Evolutionary conservation across 2,888 invertebrate species (phyloP), one percentile per base, ranked within the genome.

Genomic region (Clistopyga incitator): DNA sequence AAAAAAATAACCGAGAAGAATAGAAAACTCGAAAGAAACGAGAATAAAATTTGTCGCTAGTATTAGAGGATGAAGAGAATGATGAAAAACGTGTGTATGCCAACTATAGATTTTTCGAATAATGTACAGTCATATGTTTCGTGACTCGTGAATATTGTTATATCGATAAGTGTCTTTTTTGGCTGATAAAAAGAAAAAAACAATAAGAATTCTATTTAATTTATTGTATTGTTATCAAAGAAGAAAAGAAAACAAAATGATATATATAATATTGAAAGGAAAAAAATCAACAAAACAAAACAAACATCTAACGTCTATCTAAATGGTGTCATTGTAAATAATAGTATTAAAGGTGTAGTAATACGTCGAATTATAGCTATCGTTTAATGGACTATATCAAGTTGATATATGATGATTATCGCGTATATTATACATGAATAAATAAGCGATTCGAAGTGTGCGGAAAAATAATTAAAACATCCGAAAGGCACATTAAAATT

Each of bases 311-410:
- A 88, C 86, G 87, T 91, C 86, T 90, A 88, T 88, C 88, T 88
- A 87, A 90, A 90, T 89, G 89, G 89, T 92, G 91, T 92, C 90
- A 90, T 91, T 92, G 92, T 93, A 92, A 88, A 92, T 92, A 93
- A 91, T 92, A 92, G 83, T 84, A 86, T 84, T 86, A 83, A 82
- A 78, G 56, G 72, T 71, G 74, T 79, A 84, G 81, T 76, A 81
- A 78, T 82, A 72, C 83, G 79, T 67, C 68, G 72, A 81, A 76
- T 77, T 81, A 74, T 81, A 81, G 65, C 64, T 84, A 76, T 56
- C 74, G 76, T 82, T 74, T 78, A 85, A 75, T 25, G 80, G 56
- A 82, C 65, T 84, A 65, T 74, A 75, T 70, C 71, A 68, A 76
- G 75, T 50, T 65, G 75, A 68, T 79, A 54, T 76, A 45, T 56